Evolutionary conservation across 2,113 vertebrate genomes (phyloP).

Genomic region (Lagopus leucura): DNA sequence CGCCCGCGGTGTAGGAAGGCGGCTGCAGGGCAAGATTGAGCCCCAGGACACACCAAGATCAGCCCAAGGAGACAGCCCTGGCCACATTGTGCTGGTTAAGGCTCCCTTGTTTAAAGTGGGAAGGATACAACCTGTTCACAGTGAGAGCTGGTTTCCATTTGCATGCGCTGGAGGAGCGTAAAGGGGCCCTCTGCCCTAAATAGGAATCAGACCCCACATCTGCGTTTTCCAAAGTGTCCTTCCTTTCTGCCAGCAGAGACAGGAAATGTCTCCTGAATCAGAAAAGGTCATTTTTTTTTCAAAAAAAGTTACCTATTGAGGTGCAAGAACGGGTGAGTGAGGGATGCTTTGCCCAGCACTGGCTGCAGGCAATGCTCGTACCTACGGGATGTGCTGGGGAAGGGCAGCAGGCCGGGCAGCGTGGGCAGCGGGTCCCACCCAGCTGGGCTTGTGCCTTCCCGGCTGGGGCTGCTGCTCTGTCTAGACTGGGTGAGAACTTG

Average conservation of each 20-base stretch:
- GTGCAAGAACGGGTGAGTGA: not conserved
- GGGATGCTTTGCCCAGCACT: not conserved
- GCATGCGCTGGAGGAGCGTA: conserved; percentile 3
- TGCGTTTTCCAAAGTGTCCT: not conserved
- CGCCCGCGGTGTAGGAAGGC: not conserved
- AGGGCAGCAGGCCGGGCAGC: not conserved
- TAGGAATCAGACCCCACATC: conserved; percentile 64
- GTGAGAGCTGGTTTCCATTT: conserved; percentile 64
- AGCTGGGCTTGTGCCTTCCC: not conserved
- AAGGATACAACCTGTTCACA: conserved; percentile 66
- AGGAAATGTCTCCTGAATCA: not conserved
- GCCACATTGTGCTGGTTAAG: conserved; percentile 58
- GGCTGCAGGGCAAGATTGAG: not conserved
- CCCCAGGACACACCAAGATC: not conserved
- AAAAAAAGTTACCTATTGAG: not conserved
- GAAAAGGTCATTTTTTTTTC: not conserved
- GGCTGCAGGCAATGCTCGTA: not conserved
- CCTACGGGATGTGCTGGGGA: not conserved
- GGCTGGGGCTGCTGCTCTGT: not conserved
- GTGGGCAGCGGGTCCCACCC: not conserved
- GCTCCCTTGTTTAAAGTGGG: conserved; percentile 52
- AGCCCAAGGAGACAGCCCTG: conserved; percentile 35
- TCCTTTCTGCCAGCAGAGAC: not conserved
- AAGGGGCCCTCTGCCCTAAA: conserved; percentile 59
- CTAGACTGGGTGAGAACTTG: conserved; percentile 6